These are phyloP conservation scores for Volucella bombylans DNA, from an alignment of 2,888 invertebrate genomes.

Conservation along the genomic window DNA sequence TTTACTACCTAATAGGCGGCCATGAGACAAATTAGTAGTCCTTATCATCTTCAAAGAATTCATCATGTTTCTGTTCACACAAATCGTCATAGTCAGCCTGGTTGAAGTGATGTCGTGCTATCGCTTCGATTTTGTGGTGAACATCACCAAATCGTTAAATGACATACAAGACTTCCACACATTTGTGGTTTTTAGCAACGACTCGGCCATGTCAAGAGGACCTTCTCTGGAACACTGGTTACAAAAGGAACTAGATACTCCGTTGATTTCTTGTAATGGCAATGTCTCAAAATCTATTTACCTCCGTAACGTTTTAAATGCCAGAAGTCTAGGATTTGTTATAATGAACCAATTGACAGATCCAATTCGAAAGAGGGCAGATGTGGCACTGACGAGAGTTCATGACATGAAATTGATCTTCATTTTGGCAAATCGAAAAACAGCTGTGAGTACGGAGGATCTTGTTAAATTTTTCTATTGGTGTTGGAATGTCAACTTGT, in stretches of 20 bases:
- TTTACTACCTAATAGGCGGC: background rate
- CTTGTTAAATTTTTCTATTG: conserved; percentile 69
- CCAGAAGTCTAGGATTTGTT: conserved; percentile 71
- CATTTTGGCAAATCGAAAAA: conserved; percentile 29
- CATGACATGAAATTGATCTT: conserved; percentile 73
- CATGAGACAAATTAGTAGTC: conserved; percentile 10
- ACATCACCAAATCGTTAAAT: conserved; percentile 28
- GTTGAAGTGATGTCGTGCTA: conserved; percentile 9
- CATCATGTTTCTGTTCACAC: background rate
- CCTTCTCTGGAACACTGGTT: conserved; percentile 25
- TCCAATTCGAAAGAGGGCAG: conserved; percentile 56
- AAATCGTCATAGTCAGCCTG: no score
- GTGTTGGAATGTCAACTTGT: conserved; percentile 74
- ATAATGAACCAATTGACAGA: conserved; percentile 68
- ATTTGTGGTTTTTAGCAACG: conserved; percentile 50
- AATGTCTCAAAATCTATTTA: conserved; percentile 48
- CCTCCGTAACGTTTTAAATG: conserved; percentile 55
- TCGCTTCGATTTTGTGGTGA: conserved; percentile 52
- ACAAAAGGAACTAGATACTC: conserved; percentile 31
- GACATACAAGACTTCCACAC: conserved; percentile 22
- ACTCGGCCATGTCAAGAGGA: background rate
- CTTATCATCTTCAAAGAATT: conserved; percentile 1
- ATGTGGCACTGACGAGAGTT: conserved; percentile 66
- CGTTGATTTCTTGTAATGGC: conserved; percentile 47
- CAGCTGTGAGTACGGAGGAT: conserved; percentile 11